A percentile compares a stretch with the other conserved stretches of the same genome.
phyloP scores from a whole-genome alignment of 2,888 invertebrate species.

The Caenorhabditis angaria region DNA sequence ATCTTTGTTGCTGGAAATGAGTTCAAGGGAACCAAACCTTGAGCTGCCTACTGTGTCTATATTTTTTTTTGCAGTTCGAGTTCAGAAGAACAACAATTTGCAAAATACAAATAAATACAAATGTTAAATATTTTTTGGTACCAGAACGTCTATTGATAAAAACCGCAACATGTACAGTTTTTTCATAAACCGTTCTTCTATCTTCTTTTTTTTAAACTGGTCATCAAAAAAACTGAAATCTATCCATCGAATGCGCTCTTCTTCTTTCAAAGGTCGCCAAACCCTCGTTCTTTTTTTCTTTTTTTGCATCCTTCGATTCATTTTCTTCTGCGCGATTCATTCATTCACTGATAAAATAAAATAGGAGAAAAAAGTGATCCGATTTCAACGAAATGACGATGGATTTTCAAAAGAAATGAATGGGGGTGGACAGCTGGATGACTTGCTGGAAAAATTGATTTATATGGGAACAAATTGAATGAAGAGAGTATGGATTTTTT shows the following conservation, averaged over 20 bases:
- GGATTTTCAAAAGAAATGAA: background rate
- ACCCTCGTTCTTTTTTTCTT: background rate
- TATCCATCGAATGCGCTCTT: background rate
- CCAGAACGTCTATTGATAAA: background rate
- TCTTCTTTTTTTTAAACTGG: background rate
- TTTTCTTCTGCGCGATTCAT: background rate
- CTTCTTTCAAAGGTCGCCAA: background rate
- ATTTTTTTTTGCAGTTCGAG: too few relatives aligned
- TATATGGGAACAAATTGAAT: background rate
- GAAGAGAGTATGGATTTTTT: background rate
- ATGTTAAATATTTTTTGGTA: too few relatives aligned
- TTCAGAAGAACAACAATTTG: too few relatives aligned
- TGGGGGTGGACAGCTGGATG: background rate
- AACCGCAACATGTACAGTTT: background rate
- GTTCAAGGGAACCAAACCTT: too few relatives aligned
- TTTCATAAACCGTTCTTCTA: background rate
- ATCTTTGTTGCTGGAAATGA: too few relatives aligned
- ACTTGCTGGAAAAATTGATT: too few relatives aligned
- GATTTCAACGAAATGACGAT: slow-evolving; percentile 2
- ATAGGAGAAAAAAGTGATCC: background rate
- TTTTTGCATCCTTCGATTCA: too few relatives aligned
- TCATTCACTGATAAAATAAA: too few relatives aligned
- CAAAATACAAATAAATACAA: too few relatives aligned
- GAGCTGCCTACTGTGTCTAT: too few relatives aligned
- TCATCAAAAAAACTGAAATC: slow-evolving; percentile 4